A percentile compares a stretch with the other conserved stretches of the same genome.
These are phyloP conservation scores for Perodicticus potto DNA, from an alignment of 2,797 vertebrate species.

Conservation along the genomic window DNA sequence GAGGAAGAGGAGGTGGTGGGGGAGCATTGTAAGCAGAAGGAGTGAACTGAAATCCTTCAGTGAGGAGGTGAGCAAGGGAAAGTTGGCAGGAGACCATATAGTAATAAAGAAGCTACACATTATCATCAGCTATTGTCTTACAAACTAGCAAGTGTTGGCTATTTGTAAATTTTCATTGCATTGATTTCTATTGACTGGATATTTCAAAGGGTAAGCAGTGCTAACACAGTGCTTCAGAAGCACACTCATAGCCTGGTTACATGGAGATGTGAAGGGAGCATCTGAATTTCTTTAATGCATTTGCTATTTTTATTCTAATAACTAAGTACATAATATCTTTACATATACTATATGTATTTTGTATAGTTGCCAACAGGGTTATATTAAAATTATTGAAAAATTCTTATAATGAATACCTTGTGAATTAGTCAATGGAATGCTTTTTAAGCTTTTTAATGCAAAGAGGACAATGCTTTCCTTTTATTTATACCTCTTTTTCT, in stretches of 20 bases:
- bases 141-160: neutral
- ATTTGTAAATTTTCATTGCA: constrained; percentile 13
- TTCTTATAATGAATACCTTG: neutral
- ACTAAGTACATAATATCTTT: neutral
- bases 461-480: neutral
- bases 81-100: neutral
- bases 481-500: neutral
- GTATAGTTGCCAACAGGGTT: neutral
- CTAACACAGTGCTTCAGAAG: neutral
- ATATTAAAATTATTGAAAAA: constrained; percentile 20
- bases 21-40: neutral
- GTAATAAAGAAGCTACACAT: neutral
- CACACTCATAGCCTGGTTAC: neutral
- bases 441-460: constrained; percentile 21
- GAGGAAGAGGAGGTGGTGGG: neutral
- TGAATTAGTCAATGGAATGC: neutral
- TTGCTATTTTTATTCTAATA: constrained; percentile 16
- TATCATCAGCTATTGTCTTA: neutral
- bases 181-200: neutral
- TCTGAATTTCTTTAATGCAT: neutral
- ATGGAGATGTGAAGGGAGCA: neutral
- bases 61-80: neutral
- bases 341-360: neutral
- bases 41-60: neutral
- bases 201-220: neutral